Conservation (phyloP, 2,113 vertebrate species). For the Lasiurus borealis region DNA sequence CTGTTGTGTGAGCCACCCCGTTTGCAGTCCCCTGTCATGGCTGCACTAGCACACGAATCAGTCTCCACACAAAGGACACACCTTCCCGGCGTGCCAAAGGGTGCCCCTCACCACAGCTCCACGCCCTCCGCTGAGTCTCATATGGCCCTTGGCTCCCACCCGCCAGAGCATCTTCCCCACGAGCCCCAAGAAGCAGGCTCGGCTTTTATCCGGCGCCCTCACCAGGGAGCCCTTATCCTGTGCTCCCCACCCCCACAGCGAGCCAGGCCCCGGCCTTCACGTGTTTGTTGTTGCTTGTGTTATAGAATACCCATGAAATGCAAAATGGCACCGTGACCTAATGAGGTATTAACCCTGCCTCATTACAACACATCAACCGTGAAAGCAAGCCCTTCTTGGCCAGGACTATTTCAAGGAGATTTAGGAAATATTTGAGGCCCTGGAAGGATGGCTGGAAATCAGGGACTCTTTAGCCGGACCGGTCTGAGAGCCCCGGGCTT, state of each 20-base stretch:
- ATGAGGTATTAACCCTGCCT: slow-evolving; percentile 86
- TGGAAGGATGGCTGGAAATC: slow-evolving; percentile 66
- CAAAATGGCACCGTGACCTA: slow-evolving; percentile 85
- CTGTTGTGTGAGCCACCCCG: too few species aligned
- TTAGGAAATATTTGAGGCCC: slow-evolving; percentile 76
- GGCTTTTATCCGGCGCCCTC: slow-evolving; percentile 17
- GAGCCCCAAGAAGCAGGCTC: slow-evolving; percentile 60
- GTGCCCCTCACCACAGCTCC: fast-evolving
- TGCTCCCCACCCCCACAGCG: neutral
- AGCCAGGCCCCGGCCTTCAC: slow-evolving; percentile 78
- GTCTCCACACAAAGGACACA: neutral
- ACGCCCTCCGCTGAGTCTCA: neutral
- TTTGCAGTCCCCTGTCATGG: fast-evolving
- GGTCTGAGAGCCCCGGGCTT: neutral
- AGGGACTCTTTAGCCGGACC: neutral
- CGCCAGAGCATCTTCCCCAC: slow-evolving; percentile 60
- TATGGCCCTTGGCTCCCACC: neutral
- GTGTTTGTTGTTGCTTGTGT: slow-evolving; percentile 85
- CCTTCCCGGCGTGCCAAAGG: too few species aligned
- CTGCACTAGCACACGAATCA: neutral
- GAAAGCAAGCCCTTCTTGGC: slow-evolving; percentile 75
- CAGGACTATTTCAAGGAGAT: slow-evolving; percentile 83
- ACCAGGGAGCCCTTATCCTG: neutral
- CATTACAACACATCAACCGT: slow-evolving; percentile 79
- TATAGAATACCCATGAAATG: slow-evolving; percentile 87